Base-by-base conservation (phyloP, 2,113 vertebrate species). In the Alligator sinensis region DNA sequence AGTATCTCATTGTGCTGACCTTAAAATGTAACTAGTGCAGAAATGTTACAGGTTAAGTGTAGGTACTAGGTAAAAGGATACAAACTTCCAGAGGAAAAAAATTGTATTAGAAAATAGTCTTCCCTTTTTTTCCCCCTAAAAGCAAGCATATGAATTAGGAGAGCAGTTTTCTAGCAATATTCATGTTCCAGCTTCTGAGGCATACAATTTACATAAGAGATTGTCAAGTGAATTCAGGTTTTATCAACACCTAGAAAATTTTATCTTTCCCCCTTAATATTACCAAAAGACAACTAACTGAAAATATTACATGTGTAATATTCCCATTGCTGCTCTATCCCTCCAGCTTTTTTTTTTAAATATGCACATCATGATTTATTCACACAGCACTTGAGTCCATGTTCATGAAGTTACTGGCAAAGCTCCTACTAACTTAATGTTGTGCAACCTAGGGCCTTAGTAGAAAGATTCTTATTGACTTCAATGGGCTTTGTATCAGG, bases 21-120 rank as follows among this genome's bases (percentile, higher is more conserved):
- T 63, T 87, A 34, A 74, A 84, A 74, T 85, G 63, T n/a, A 95
- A 80, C 38, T 84, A 58, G 82, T 79, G 4, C 12, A 92, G 75
- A 59, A 12, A 68, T 34, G 18, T 24, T 11, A 34, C 11, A 80
- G 17, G 12, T 70, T 9, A 93, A 94, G 22, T 38, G 22, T 72
- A 66, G 21, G 16, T 15, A 54, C 72, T 30, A 79, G 55, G 75
- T 80, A 77, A 88, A 90, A 84, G 84, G 72, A 59, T 1, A 5
- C 0, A 88, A 82, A 66, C 82, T n/a, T 91, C 38, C 38, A 89
- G 21, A 12, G 63, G 38, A 12, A 75, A 8, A 38, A 57, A 21
- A 9, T 82, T 3, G 3, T 34, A 77, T 13, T 75, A 57, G 77
- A 55, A 64, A 62, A 89, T 92, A 82, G 54, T 1, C 59, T 55